Base-by-base conservation (phyloP, 2,888 invertebrate species). In the Spisula subtruncata region DNA sequence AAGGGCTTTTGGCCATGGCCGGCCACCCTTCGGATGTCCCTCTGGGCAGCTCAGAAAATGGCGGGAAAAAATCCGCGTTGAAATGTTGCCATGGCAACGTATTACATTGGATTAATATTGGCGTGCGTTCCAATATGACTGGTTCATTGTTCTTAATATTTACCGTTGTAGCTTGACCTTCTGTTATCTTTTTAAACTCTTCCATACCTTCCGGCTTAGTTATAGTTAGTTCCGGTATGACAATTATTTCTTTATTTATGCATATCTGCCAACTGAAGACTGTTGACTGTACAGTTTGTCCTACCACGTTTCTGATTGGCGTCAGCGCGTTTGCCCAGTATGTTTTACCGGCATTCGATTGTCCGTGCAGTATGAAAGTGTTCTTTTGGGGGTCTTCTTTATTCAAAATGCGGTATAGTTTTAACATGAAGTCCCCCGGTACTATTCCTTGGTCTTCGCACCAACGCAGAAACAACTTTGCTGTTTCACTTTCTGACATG, bases 171-270 rank as follows among this genome's bases (percentile, higher is more conserved):
- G 18, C 56, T 12, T n/a, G 6, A 4, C 82, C 82, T 82, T 82
- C 82, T 20, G 54, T 29, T 10, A 82, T 14, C 20, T 51, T 82
- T 54, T 82, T 82, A 6, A 82, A 51, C 16, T 82, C 82, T 20
- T 82, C 82, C 8, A 48, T 12, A 1, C 14, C 18, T 10, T 82
- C 82, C 0, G 25, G 29, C 29, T 82, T 82, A 29, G 25, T 51
- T 0, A 82, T 8, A 14, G 51, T n/a, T 6, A 82, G 14, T 54
- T 82, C 82, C 0, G 82, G 82, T 10, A 82, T 82, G 51, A 82
- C 48, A 8, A 82, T 82, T 5, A 82, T 82, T 20, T 82, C 82
- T 32, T 82, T 82, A 32, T 56, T 20, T 0, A 54, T 12, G 29
- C 82, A 82, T 29, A 5, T 5, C 16, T 32, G 25, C 29, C 35